Evolutionary conservation across 2,113 vertebrate genomes (phyloP).

Genomic region (Coregonus clupeaformis): DNA sequence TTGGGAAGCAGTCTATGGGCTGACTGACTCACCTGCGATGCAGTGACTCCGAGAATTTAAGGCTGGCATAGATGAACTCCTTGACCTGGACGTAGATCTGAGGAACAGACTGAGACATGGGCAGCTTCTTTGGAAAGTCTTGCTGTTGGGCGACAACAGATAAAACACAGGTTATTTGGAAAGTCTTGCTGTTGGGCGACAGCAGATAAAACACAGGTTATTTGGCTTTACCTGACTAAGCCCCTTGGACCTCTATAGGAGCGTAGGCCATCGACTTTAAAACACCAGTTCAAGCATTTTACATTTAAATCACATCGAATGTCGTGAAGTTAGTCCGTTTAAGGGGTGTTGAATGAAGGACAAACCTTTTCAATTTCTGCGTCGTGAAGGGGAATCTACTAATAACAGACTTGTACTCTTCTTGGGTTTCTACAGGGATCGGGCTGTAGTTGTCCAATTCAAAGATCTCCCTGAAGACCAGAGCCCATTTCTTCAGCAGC

Average conservation of each 20-base stretch:
- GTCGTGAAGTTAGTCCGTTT: too few species aligned
- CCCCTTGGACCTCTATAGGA: too few species aligned
- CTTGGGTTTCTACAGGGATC: conserved; percentile 90
- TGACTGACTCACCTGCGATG: conserved; percentile 85
- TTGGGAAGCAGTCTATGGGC: too few species aligned
- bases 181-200: conserved; percentile 77
- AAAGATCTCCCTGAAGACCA: conserved; percentile 97
- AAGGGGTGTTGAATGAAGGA: background rate
- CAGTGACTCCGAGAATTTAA: conserved; percentile 97
- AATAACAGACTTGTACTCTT: conserved; percentile 89
- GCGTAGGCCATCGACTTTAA: too few species aligned
- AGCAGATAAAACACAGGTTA: background rate
- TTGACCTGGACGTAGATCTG: conserved; percentile 98
- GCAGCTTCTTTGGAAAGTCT: conserved; percentile 94
- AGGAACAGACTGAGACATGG: conserved; percentile 98
- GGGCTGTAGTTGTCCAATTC: conserved; percentile 97
- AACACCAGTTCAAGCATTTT: too few species aligned
- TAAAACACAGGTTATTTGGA: too few species aligned
- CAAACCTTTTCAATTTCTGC: conserved; percentile 92
- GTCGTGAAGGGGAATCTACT: conserved; percentile 97
- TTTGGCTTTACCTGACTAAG: too few species aligned
- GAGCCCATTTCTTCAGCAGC: conserved; percentile 95
- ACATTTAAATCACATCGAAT: too few species aligned
- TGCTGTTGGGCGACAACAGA: too few species aligned
- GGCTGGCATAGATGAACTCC: conserved; percentile 99